Percentiles rank a stretch among this genome's conserved stretches.
Conservation (phyloP, 2,113 vertebrate genomes). For the Nycticebus coucang region DNA sequence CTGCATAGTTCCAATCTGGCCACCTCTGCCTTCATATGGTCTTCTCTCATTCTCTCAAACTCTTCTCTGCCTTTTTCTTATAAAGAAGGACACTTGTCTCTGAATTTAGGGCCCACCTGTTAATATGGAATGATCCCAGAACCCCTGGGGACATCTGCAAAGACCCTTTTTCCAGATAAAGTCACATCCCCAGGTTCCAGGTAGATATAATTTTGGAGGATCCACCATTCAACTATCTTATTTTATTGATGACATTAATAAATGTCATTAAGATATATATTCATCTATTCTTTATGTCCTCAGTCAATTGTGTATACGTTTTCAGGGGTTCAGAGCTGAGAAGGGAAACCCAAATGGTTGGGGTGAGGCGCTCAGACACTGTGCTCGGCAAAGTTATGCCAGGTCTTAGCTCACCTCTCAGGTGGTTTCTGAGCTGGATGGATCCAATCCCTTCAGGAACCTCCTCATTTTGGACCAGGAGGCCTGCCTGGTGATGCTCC, state of each 20-base stretch:
- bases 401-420: background rate
- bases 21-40: background rate
- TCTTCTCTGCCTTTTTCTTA: background rate
- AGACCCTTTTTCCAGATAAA: background rate
- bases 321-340: background rate
- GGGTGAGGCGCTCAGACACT: background rate
- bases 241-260: background rate
- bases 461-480: background rate
- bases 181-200: background rate
- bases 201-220: background rate
- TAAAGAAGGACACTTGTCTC: background rate
- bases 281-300: background rate
- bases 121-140: background rate
- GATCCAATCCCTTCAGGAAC: too few species aligned
- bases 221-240: too few species aligned
- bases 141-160: background rate
- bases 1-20: background rate
- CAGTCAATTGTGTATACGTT: background rate
- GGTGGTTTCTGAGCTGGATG: background rate
- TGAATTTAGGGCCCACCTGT: background rate
- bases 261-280: background rate
- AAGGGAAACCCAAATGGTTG: background rate
- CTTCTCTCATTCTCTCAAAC: background rate
- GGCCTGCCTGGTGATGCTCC: background rate
- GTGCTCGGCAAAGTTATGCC: background rate